Evolutionary conservation across 2,797 vertebrate genomes (phyloP).

Genomic region (Enteromius trimaculatus): DNA sequence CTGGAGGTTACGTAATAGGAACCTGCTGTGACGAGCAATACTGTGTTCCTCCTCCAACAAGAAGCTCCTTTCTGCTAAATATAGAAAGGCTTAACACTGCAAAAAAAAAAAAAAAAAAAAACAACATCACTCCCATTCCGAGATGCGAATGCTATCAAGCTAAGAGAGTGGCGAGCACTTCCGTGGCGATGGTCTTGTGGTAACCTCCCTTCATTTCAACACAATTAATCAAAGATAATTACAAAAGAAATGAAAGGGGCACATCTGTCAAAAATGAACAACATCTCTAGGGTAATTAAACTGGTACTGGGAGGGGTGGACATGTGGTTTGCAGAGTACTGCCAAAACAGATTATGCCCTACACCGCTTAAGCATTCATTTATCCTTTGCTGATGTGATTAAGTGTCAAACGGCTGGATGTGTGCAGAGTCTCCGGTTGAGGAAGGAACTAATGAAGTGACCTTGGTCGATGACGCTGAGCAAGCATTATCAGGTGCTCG

Average conservation of each 20-base stretch:
- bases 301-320: not conserved
- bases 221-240: constrained; percentile 17
- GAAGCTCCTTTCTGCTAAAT: constrained; percentile 15
- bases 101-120: not conserved
- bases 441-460: constrained; percentile 52
- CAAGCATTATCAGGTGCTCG: constrained; percentile 50
- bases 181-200: not conserved
- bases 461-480: constrained; percentile 53
- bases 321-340: not conserved
- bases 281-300: constrained; percentile 25
- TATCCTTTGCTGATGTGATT: constrained; percentile 3
- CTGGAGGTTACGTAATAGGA: constrained; percentile 34
- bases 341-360: not conserved
- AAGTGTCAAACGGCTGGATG: constrained; percentile 16
- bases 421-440: constrained; percentile 20
- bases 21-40: constrained; percentile 46
- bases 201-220: constrained; percentile 7
- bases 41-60: constrained; percentile 37
- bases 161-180: constrained; percentile 1
- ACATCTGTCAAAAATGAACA: constrained; percentile 39
- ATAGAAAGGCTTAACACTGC: constrained; percentile 35
- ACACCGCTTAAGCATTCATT: not conserved
- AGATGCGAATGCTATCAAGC: constrained; percentile 15
- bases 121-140: not conserved
- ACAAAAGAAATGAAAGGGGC: constrained; percentile 27